A percentile compares a stretch with the other conserved stretches of the same genome.
These are phyloP conservation scores for Cybosia mesomella DNA, from an alignment of 2,888 invertebrate species.

Conservation along the genomic window DNA sequence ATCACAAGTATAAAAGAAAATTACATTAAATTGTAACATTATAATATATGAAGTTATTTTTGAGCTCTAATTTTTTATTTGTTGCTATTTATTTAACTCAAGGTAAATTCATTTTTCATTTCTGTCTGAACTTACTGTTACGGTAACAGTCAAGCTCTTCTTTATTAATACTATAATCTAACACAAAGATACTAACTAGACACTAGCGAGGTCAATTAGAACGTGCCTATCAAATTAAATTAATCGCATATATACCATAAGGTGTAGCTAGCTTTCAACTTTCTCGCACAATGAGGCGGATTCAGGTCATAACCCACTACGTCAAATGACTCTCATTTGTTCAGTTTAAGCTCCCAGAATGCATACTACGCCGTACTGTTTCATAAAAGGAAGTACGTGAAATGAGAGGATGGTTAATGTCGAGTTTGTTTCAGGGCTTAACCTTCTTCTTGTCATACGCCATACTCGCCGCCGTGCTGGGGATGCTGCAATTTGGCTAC, in stretches of 20 bases:
- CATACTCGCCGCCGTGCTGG: conserved; percentile 97
- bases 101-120: not conserved
- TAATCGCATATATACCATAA: not conserved
- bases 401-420: not conserved
- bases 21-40: too few species aligned
- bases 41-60: too few species aligned
- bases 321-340: conserved; percentile 12
- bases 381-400: not conserved
- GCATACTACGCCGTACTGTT: conserved; percentile 3
- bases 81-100: not conserved
- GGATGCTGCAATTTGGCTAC: conserved; percentile 98
- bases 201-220: not conserved
- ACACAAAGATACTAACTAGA: not conserved
- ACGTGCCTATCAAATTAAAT: not conserved
- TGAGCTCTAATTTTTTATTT: too few species aligned
- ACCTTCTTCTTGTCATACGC: conserved; percentile 98
- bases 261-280: not conserved
- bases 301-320: conserved; percentile 11
- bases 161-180: not conserved
- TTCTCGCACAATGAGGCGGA: not conserved
- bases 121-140: not conserved
- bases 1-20: too few species aligned
- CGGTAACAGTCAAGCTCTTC: not conserved
- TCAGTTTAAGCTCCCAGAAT: conserved; percentile 7
- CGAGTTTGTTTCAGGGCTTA: conserved; percentile 91